Evolutionary conservation across 2,113 vertebrate genomes (phyloP).

Genomic region (Cairina moschata): DNA sequence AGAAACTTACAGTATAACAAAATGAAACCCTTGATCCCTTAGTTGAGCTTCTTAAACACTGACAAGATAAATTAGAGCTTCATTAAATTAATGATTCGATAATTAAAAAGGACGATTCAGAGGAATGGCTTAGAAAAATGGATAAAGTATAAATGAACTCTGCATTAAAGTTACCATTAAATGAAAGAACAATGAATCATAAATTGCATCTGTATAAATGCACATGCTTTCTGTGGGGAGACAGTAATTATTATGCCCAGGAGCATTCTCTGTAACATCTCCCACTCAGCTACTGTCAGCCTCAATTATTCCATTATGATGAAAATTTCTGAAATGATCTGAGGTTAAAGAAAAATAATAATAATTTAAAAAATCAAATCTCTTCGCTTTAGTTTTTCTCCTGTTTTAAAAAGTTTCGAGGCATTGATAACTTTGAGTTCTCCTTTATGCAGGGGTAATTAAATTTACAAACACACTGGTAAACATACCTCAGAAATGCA

Average conservation of each 20-base stretch:
- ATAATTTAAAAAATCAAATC: not conserved
- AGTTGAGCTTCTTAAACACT: not conserved
- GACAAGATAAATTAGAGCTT: slow-evolving; percentile 4
- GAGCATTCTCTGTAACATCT: not conserved
- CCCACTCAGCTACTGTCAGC: not conserved
- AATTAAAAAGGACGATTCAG: not conserved
- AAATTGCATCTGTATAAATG: slow-evolving; percentile 11
- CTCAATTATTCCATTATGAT: not conserved
- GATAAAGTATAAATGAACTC: not conserved
- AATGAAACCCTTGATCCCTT: not conserved
- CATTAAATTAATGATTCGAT: slow-evolving; percentile 1
- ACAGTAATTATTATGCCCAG: not conserved
- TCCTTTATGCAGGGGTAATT: not conserved
- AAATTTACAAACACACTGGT: not conserved
- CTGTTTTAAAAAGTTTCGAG: not conserved
- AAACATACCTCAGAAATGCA: not conserved
- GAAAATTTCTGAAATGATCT: not conserved
- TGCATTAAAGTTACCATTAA: not conserved
- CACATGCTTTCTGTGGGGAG: not conserved
- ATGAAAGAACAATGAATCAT: not conserved
- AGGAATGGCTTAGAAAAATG: not conserved
- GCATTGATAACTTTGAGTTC: not conserved
- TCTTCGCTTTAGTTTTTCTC: not conserved
- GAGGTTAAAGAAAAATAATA: not conserved
- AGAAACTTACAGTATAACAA: not conserved